Evolutionary conservation across 2,113 vertebrate species (phyloP), one percentile per base, ranked within the genome.

Genomic region (Tinamus guttatus): DNA sequence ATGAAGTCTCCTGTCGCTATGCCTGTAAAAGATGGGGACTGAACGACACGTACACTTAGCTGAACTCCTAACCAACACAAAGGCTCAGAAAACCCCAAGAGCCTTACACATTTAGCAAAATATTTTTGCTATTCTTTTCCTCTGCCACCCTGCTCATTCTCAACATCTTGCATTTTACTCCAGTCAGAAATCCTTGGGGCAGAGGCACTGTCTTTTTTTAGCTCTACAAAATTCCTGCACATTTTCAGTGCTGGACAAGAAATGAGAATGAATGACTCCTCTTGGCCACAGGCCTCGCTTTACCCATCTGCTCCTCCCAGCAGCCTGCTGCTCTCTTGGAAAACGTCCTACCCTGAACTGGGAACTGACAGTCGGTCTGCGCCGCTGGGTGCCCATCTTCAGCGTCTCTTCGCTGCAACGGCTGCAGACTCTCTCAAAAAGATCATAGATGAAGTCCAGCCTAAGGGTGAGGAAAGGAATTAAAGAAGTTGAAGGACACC

Each of bases 311-410:
- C 94, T 94, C 80, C 62, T 94, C 62, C 80, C 56, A 83, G 85
- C 92, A 95, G 85, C 85, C 87, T 83, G 58, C 89, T 92, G 95
- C 65, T 96, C 28, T 85, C 83, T 93, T 97, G 94, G 93, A 93
- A 92, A 95, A 90, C 74, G 54, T 77, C 98, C 97, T 97, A 99
- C 99, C 98, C 99, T 98, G 97, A 99, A 99, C 97, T 99, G 99
- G 34, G 99, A 99, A 95, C 99, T 99, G 98, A 99, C 99, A 16
- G 99, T 99, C 28, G 99, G 98, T 93, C 98, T 99, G 90, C 99
- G 98, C 89, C 98, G 98, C 91, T 98, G 98, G 18, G 99, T 99
- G 88, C 99, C 99, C 98, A 99, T 98, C 97, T 99, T 99, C 32
- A 99, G 83, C 3, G 99, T 99, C 90, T 99, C 99, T 5, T 99